Percentiles rank a stretch among this genome's conserved stretches.
phyloP scores from a whole-genome alignment of 2,113 vertebrate species.

The Perca schrenkii region DNA sequence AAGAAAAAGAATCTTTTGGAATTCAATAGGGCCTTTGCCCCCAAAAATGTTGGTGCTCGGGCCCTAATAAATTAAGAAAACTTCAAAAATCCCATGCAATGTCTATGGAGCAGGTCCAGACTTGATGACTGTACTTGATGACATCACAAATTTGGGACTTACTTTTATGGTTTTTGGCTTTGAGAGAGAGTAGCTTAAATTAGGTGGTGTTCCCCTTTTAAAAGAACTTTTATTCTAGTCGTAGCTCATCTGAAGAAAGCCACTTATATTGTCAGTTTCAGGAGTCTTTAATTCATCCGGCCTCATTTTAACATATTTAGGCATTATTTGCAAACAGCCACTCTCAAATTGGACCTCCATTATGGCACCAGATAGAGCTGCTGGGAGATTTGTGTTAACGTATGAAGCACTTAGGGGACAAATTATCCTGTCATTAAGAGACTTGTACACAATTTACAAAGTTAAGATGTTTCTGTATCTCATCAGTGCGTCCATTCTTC shows the following conservation, averaged over 20 bases:
- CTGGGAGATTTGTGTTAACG: constrained; percentile 15
- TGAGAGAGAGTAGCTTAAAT: no score
- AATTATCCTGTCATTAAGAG: background rate
- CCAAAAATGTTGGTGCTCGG: no score
- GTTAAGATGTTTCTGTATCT: background rate
- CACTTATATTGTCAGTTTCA: background rate
- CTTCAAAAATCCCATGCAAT: no score
- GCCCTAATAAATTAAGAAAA: no score
- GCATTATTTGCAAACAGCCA: background rate
- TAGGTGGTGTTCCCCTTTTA: no score
- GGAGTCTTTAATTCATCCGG: background rate
- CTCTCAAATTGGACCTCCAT: background rate
- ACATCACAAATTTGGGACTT: no score
- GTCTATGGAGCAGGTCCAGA: no score
- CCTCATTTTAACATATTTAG: background rate
- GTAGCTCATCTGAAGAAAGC: background rate
- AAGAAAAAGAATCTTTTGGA: no score
- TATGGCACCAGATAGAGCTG: constrained; percentile 10
- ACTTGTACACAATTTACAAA: background rate
- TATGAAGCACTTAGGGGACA: constrained; percentile 6
- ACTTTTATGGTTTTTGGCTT: no score
- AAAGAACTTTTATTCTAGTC: background rate
- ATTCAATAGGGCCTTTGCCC: no score
- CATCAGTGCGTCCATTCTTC: background rate
- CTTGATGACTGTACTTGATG: no score